Conservation (phyloP, 2,113 vertebrate species). For the Poeciliopsis retropinna region DNA sequence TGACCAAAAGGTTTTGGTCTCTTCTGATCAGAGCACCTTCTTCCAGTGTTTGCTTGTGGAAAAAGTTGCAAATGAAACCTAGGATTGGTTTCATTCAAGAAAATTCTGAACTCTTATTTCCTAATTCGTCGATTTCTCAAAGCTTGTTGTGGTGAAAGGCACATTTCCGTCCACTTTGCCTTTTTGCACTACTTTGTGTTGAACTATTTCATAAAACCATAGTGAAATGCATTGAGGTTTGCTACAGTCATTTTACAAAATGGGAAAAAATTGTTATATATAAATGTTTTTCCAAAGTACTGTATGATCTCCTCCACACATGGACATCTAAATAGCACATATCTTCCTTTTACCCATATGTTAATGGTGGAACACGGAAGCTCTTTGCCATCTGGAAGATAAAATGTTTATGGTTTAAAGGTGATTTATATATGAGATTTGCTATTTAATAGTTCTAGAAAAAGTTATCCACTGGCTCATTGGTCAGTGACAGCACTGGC, state of each 20-base stretch:
- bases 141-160: background rate
- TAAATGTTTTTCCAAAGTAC: background rate
- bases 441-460: background rate
- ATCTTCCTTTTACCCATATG: background rate
- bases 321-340: constrained; percentile 27
- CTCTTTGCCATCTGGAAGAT: background rate
- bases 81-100: background rate
- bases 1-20: background rate
- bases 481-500: constrained; percentile 20
- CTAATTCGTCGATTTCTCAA: background rate
- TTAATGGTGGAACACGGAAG: constrained; percentile 16
- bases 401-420: background rate
- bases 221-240: background rate
- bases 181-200: background rate
- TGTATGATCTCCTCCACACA: constrained; percentile 13
- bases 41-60: background rate
- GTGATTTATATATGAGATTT: background rate
- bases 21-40: background rate
- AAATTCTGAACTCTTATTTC: background rate
- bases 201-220: background rate
- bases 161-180: background rate
- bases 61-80: no score
- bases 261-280: background rate
- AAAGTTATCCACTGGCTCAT: background rate
- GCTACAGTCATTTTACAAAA: no score